These are phyloP conservation scores for Onthophagus sagittarius DNA, from an alignment of 2,888 invertebrate species.

Conservation along the genomic window DNA sequence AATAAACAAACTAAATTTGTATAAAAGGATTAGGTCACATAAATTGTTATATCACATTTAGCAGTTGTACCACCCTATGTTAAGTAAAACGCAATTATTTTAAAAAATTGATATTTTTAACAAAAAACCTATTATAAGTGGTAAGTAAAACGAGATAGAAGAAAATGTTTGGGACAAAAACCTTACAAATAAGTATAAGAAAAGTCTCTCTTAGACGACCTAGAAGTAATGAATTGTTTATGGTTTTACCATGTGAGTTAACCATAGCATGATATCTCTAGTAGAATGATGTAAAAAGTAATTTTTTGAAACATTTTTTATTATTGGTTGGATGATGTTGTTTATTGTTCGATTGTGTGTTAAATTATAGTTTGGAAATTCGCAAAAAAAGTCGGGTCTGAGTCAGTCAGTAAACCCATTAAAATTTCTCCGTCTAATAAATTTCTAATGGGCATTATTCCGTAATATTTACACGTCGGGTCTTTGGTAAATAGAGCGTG, in stretches of 20 bases:
- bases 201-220: not conserved
- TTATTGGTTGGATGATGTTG: not conserved
- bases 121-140: too few relatives aligned
- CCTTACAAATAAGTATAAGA: constrained; percentile 6
- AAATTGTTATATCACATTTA: too few relatives aligned
- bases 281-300: not conserved
- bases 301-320: not conserved
- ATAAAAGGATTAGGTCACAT: too few relatives aligned
- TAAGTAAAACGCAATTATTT: too few relatives aligned
- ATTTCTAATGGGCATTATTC: not conserved
- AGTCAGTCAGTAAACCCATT: constrained; percentile 2
- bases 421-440: constrained; percentile 6
- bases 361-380: constrained; percentile 2
- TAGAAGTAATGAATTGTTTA: not conserved
- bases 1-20: too few relatives aligned
- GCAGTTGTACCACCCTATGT: too few relatives aligned
- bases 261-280: too few relatives aligned
- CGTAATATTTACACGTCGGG: constrained; percentile 8
- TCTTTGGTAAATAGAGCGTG: not conserved
- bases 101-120: too few relatives aligned
- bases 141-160: too few relatives aligned
- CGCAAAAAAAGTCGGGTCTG: not conserved
- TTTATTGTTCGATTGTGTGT: constrained; percentile 11
- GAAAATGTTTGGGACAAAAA: too few relatives aligned
- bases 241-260: not conserved